These are phyloP conservation scores for Zaprionus taronus DNA, from an alignment of 1,140 invertebrate genomes.

Conservation along the genomic window DNA sequence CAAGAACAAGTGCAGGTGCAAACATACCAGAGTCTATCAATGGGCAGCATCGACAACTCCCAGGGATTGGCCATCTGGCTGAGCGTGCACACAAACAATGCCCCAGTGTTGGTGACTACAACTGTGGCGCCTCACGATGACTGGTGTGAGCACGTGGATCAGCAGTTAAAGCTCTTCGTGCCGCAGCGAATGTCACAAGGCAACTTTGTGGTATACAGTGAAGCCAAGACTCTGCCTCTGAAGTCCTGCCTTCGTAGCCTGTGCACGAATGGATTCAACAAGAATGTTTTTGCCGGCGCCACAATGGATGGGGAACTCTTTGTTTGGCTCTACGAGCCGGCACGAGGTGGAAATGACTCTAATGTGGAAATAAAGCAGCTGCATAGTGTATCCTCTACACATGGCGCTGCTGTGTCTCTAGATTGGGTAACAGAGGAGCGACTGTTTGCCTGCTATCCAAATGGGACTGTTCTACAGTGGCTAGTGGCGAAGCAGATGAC, in stretches of 20 bases:
- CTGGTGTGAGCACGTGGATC: slow-evolving; percentile 81
- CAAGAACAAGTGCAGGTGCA: slow-evolving; percentile 67
- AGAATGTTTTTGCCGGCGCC: slow-evolving; percentile 76
- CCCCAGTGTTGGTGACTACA: slow-evolving; percentile 69
- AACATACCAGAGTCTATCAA: slow-evolving; percentile 69
- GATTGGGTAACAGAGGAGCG: slow-evolving; percentile 71
- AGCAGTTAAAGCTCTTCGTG: slow-evolving; percentile 67
- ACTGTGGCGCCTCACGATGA: slow-evolving; percentile 75
- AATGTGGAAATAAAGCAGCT: slow-evolving; percentile 65
- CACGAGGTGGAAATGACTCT: slow-evolving; percentile 26
- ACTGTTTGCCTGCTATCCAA: slow-evolving; percentile 70
- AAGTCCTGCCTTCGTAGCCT: slow-evolving; percentile 74
- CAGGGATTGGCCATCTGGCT: slow-evolving; percentile 77
- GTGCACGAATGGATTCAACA: slow-evolving; percentile 71
- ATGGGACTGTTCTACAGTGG: slow-evolving; percentile 73
- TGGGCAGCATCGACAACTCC: slow-evolving; percentile 59
- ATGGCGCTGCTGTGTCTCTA: slow-evolving; percentile 71
- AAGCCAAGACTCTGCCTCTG: slow-evolving; percentile 57
- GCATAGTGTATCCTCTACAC: slow-evolving; percentile 47
- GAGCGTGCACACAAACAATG: slow-evolving; percentile 78
- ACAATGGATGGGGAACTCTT: slow-evolving; percentile 77
- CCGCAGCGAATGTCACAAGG: slow-evolving; percentile 67
- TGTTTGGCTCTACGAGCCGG: slow-evolving; percentile 66
- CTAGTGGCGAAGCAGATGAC: slow-evolving; percentile 58
- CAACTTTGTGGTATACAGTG: slow-evolving; percentile 63